These are phyloP conservation scores for Papilio dardanus DNA, from an alignment of 1,140 invertebrate species.

Conservation along the genomic window DNA sequence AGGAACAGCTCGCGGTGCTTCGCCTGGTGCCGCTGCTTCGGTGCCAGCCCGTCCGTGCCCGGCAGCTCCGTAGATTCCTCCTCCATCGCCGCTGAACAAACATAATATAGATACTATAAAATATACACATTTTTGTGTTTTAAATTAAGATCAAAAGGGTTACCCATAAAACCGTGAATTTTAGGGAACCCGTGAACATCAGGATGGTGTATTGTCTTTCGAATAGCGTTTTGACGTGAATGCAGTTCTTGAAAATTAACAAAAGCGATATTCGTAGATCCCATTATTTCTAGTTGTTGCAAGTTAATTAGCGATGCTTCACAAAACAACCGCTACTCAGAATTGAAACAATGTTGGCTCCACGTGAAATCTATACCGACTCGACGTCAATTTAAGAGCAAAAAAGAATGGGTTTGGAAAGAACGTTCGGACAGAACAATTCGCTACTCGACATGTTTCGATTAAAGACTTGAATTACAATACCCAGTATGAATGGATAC, in stretches of 20 bases:
- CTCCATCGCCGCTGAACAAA: slow-evolving; percentile 75
- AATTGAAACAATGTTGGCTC: slow-evolving; percentile 16
- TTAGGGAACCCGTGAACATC: background rate
- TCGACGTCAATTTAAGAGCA: slow-evolving; percentile 20
- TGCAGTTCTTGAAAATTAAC: slow-evolving; percentile 13
- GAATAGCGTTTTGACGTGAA: background rate
- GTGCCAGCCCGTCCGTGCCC: slow-evolving; percentile 83
- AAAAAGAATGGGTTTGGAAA: slow-evolving; percentile 12
- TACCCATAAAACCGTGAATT: background rate
- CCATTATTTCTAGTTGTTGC: slow-evolving; percentile 31
- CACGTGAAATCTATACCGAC: slow-evolving; percentile 6
- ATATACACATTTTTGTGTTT: background rate
- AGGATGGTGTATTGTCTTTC: background rate
- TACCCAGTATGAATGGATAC: background rate
- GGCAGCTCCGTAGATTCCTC: slow-evolving; percentile 77
- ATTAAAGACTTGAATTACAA: slow-evolving; percentile 16
- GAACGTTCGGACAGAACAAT: slow-evolving; percentile 24
- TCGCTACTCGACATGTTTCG: slow-evolving; percentile 19
- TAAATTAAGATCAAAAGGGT: background rate
- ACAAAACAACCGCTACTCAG: slow-evolving; percentile 28
- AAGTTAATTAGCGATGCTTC: slow-evolving; percentile 27
- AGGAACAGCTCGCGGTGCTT: slow-evolving; percentile 99
- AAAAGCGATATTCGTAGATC: slow-evolving; percentile 29
- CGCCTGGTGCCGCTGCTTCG: slow-evolving; percentile 95
- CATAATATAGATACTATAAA: background rate